Base-by-base conservation (phyloP, 2,888 invertebrate genomes). In the Conistra vaccinii region DNA sequence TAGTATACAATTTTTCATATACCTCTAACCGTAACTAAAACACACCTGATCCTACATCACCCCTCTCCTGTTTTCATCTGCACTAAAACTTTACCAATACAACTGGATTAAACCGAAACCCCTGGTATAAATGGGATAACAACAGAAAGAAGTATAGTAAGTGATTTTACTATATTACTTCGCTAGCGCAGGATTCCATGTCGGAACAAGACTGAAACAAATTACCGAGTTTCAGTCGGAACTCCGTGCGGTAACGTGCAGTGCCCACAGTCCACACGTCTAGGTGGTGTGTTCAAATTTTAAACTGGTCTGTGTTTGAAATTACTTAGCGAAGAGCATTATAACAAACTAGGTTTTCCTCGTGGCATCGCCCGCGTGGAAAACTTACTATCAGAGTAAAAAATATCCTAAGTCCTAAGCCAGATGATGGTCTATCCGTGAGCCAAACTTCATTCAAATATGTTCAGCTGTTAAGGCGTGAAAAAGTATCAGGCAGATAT, bases 141-240 rank as follows among this genome's bases (percentile, higher is more conserved):
- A 80, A 65, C 42, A 57, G 20, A 82, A 77, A 65, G 39, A 66
- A 45, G 39, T 51, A 20, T 6, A 57, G 53, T 80, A 74, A 85
- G 61, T 57, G 69, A 60, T 81, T 81, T 76, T 39, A 57, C 62
- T 76, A 26, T 68, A 72, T 51, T 73, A 45, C 58, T 32, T 32
- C 32, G n/a, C 58, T 60, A 61, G 35, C 60, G 39, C 29, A 61
- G 81, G 45, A 75, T 75, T 81, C 76, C 76, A 32, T 58, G 81
- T 68, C 35, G 48, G 62, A 81, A 70, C 76, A 65, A 69, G 83
- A 76, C 82, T 82, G 55, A 35, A 81, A 81, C 85, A 85, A 81
- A 85, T 81, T 85, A 81, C 66, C 45, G 67, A 85, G 77, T 85
- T 81, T 60, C 62, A 42, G 26, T 6, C 32, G 53, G 39, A 81